Conservation (phyloP, 1,140 invertebrate genomes). For the Lordiphosa stackelbergi region DNA sequence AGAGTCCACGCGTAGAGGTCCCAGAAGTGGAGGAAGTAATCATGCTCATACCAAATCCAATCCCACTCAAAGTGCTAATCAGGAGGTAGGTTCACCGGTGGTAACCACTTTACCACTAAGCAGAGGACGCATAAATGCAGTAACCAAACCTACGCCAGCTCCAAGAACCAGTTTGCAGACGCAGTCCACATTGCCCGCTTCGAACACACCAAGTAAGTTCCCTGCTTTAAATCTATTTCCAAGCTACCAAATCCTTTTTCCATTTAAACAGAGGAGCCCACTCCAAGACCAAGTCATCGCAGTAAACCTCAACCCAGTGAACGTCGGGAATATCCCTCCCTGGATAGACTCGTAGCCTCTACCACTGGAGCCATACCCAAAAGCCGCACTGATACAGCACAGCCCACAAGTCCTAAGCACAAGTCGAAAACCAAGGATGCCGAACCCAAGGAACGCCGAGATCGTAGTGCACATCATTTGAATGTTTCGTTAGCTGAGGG, state of each 20-base stretch:
- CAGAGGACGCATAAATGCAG: constrained; percentile 43
- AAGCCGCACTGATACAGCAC: constrained; percentile 10
- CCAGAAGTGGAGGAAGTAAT: constrained; percentile 6
- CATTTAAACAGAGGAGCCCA: constrained; percentile 22
- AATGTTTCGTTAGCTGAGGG: constrained; percentile 19
- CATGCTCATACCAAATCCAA: constrained; percentile 15
- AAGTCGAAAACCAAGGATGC: constrained; percentile 16
- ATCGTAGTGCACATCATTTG: constrained; percentile 7
- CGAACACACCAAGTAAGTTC: constrained; percentile 26
- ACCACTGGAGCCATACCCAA: constrained; percentile 69
- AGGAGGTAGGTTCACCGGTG: constrained; percentile 23
- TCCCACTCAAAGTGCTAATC: constrained; percentile 32
- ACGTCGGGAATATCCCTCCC: constrained; percentile 58
- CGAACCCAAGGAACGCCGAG: constrained; percentile 1
- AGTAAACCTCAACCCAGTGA: constrained; percentile 25
- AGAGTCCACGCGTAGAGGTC: constrained; percentile 38
- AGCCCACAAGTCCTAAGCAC: constrained; percentile 15
- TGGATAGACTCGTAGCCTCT: constrained; percentile 62
- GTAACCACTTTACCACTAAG: constrained; percentile 62
- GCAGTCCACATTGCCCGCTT: constrained; percentile 3
- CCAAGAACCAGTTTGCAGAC: constrained; percentile 52
- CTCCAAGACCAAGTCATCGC: constrained; percentile 19
- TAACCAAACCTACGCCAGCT: constrained; percentile 59
- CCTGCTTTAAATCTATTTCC: neutral
- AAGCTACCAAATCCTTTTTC: neutral